These are phyloP conservation scores for Ladona fulva DNA, from an alignment of 1,140 invertebrate genomes.

Conservation along the genomic window DNA sequence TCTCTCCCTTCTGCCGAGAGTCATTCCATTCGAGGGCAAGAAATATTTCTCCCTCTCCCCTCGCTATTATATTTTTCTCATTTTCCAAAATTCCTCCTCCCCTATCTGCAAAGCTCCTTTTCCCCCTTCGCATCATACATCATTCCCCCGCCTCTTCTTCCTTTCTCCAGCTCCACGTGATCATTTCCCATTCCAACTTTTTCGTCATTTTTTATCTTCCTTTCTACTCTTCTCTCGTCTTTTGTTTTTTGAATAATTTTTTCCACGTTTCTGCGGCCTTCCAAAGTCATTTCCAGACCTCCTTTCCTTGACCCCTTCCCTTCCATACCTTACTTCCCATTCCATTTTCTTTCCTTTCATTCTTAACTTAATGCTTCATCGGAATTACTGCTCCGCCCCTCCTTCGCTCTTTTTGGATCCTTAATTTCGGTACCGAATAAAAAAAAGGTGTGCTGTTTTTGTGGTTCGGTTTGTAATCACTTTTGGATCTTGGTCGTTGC, in stretches of 20 bases:
- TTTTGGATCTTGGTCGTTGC: no score
- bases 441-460: no score
- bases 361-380: not conserved
- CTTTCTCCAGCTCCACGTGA: not conserved
- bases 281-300: not conserved
- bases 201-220: not conserved
- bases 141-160: not conserved
- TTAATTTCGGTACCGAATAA: no score
- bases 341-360: not conserved
- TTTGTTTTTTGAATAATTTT: no score
- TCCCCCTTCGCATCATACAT: not conserved
- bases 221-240: slow-evolving; percentile 1
- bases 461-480: no score
- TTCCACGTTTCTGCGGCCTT: no score
- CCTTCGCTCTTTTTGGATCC: not conserved
- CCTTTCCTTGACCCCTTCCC: not conserved
- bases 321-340: not conserved
- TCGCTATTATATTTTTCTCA: not conserved
- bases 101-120: not conserved
- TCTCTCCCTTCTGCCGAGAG: no score
- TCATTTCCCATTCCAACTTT: not conserved
- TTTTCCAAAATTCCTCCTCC: not conserved
- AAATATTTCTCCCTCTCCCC: not conserved
- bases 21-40: no score
- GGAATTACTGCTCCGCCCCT: not conserved